Base-by-base conservation (phyloP, 1,140 invertebrate species). In the Physella acuta region DNA sequence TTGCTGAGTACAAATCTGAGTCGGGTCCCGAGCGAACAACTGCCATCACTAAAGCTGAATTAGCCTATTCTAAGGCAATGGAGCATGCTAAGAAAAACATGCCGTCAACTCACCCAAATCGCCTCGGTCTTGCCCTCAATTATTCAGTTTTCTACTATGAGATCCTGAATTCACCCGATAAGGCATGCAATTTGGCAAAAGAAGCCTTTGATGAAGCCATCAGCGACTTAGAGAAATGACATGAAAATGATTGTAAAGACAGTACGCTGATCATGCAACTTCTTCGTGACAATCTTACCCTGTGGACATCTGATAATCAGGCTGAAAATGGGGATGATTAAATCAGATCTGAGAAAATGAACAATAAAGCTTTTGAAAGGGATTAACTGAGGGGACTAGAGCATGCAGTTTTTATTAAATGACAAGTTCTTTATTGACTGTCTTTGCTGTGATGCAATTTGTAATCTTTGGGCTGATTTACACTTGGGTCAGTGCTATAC, bases 91-190 rank as follows among this genome's bases (percentile, higher is more conserved):
- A 97, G 90, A 91, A 92, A 81, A 94, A 97, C 90, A 94, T 99
- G 93, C 93, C 94, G 87, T 94, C 95, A 79, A 99, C 97, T 86
- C 95, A 98, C 88, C 96, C 96, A 79, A 99, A 98, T 86, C 91
- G 96, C 88, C 91, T 98, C 87, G 96, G 97, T 85, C 89, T 99
- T 86, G 97, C 95, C 81, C 92, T 99, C 84, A 99, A 99, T 89
- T 99, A 97, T 89, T 97, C 95, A 82, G 97, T 99, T 85, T 99
- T 98, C 90, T 98, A 97, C 90, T 99, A 98, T 89, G 97, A 99
- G 91, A 99, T 99, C 86, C 91, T 97, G 88, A 97, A 97, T 89
- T 94, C 93, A 85, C 95, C 95, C 87, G 94, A 97, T 87, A 94
- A 95, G 88, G 97, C 97, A 86, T 99, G 96, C 89, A 93, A 96